Conservation (phyloP, 2,113 vertebrate genomes). For the Perca schrenkii region DNA sequence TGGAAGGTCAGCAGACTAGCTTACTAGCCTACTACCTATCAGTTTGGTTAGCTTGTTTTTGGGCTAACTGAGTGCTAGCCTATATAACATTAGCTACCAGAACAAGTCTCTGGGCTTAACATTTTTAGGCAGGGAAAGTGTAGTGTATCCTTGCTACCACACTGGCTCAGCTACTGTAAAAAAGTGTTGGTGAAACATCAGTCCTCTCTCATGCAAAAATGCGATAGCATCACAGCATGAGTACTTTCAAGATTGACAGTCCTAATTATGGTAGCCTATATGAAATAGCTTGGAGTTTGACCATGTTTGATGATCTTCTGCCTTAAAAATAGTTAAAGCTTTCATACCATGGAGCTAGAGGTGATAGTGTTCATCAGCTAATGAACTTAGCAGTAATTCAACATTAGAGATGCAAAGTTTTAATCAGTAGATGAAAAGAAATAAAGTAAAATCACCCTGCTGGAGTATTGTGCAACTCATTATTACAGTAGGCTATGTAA, state of each 20-base stretch:
- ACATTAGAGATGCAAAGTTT: background rate
- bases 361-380: background rate
- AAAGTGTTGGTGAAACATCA: background rate
- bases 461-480: background rate
- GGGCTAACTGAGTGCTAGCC: background rate
- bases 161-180: background rate
- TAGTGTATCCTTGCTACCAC: background rate
- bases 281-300: background rate
- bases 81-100: background rate
- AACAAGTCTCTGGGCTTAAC: background rate
- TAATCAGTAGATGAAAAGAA: background rate
- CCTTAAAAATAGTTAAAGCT: background rate
- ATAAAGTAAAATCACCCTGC: background rate
- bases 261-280: background rate
- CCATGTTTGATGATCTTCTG: background rate
- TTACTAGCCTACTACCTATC: background rate
- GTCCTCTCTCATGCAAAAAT: background rate
- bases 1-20: background rate
- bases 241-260: background rate
- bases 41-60: background rate
- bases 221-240: background rate
- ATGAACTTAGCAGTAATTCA: background rate
- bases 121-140: background rate
- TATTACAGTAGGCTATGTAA: constrained; percentile 13
- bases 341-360: background rate